Evolutionary conservation across 2,797 vertebrate genomes (phyloP), one percentile per base, ranked within the genome.

Genomic region (Rhinichthys osculus): DNA sequence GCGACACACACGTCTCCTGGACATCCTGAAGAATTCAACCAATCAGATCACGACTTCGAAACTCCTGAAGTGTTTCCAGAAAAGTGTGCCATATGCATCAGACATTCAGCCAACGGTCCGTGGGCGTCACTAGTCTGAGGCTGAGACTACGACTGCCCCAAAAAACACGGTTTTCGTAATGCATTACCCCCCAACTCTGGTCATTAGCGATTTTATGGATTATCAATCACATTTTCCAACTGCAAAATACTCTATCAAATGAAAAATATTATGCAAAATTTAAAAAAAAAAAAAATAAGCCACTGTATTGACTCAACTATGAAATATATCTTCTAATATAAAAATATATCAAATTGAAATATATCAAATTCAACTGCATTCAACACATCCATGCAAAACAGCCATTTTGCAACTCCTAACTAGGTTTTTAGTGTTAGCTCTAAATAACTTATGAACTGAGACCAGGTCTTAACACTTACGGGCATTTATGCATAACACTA

Each of bases 401-500:
- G 21, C 5, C 40, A n/a, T 52, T 35, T 50, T 54, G 17, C 5
- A 33, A 13, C 19, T 13, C 14, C 8, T 73, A 50, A 30, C 44
- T 50, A 33, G 71, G 7, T 33, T 52, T 19, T 52, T 76, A 54
- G 30, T 35, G 30, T 76, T 27, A 35, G 30, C 30, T 54, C 30
- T 77, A 8, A 77, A 77, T 77, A 23, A 57, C 57, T 23, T 21
- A 77, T 77, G 30, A 77, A 23, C 11, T n/a, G 11, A 77, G 33
- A 77, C 33, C 30, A 38, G 30, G 17, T 76, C 30, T 38, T 21
- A 35, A 52, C 10, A 54, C 17, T 2, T 54, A 2, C 3, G 3
- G 3, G 35, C 30, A 57, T 77, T 54, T 54, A 77, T 77, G 5
- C 73, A 54, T 76, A 52, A 23, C 19, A 54, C 19, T 77, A 7